Percentiles rank a stretch among this genome's conserved stretches.
Conservation (phyloP, 2,888 invertebrate genomes). For the Lithosia quadra region DNA sequence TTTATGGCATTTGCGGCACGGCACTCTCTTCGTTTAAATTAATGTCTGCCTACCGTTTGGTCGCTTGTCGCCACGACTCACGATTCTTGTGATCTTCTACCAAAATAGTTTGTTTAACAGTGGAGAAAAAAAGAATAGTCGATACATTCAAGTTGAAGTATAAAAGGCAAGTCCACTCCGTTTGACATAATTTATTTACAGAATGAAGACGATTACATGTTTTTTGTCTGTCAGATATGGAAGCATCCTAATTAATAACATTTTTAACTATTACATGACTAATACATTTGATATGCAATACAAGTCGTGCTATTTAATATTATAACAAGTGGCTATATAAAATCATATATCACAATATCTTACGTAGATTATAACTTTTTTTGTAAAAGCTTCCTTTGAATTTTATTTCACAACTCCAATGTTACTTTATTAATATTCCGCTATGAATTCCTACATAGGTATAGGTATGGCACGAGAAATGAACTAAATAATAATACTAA, state of each 20-base stretch:
- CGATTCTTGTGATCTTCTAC: conserved; percentile 48
- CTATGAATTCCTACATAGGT: conserved; percentile 66
- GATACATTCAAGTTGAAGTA: conserved; percentile 60
- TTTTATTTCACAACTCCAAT: conserved; percentile 83
- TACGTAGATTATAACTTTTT: conserved; percentile 80
- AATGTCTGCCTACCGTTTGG: conserved; percentile 38
- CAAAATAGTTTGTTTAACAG: conserved; percentile 46
- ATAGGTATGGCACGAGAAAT: conserved; percentile 84
- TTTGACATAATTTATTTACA: conserved; percentile 49
- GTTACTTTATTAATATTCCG: conserved; percentile 72
- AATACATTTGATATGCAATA: conserved; percentile 84
- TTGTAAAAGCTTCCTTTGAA: conserved; percentile 78
- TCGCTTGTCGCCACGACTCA: conserved; percentile 38
- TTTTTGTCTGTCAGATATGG: conserved; percentile 58
- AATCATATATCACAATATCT: conserved; percentile 85
- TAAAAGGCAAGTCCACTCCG: conserved; percentile 59
- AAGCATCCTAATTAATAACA: conserved; percentile 64
- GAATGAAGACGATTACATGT: conserved; percentile 48
- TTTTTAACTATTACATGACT: conserved; percentile 68
- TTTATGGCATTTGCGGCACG: conserved; percentile 27
- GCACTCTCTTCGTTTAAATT: conserved; percentile 43
- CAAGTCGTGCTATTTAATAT: conserved; percentile 80
- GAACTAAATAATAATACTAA: conserved; percentile 61
- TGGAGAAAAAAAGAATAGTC: conserved; percentile 41
- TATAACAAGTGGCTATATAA: conserved; percentile 83